Evolutionary conservation across 2,888 invertebrate genomes (phyloP), one percentile per base, ranked within the genome.

Genomic region (Arctia plantaginis): DNA sequence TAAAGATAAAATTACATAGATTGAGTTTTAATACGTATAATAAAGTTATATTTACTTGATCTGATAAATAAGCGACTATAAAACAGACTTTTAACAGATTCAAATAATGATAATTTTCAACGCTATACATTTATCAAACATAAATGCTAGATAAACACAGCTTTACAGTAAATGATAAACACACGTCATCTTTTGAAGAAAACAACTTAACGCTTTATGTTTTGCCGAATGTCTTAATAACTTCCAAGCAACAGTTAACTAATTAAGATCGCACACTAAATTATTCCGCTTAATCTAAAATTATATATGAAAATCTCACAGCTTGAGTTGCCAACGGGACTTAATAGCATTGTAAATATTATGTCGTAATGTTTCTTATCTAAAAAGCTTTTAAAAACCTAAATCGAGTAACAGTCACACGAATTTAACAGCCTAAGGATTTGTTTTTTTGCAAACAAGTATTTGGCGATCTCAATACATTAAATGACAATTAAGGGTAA

Each of bases 241-340:
- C 39, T 39, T 12, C 39, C n/a, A 23, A 39, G 23, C 23, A 41
- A n/a, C 41, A 41, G n/a, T 41, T 41, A 66, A 62, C 59, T 41
- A 41, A 41, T 66, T 41, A 66, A 18, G 66, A 15, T 41, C 41
- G 27, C 41, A 41, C 27, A 66, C 39, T 39, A 15, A 66, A n/a
- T 66, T 66, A 39, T 66, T 10, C 35, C 15, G n/a, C 13, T 15
- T 65, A 65, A n/a, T 65, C 39, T 66, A 39, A 27, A 41, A 41
- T 66, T 35, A 66, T 66, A 66, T n/a, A 41, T 30, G n/a, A 62
- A 62, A 66, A 41, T 41, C n/a, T 66, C n/a, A 23, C 66, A 66
- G 39, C 20, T 15, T 66, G 39, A 66, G 39, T n/a, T 66, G 1
- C 55, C 65, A 65, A 35, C 65, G 23, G 65, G 8, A 39, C 41